phyloP scores from a whole-genome alignment of 2,113 vertebrate species.

The Tringa solitaria region DNA sequence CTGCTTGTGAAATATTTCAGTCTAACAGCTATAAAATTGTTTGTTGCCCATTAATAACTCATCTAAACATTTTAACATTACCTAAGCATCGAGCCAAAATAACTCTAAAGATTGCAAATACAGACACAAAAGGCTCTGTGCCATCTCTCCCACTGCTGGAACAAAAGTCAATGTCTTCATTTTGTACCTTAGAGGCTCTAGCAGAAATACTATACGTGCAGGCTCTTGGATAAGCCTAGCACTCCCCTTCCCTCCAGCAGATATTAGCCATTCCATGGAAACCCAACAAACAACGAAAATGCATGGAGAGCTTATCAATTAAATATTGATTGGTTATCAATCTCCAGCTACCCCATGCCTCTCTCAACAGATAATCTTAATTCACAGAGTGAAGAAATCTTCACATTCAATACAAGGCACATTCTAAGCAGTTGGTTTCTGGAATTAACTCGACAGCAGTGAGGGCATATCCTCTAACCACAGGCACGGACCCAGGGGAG shows the following conservation, averaged over 20 bases:
- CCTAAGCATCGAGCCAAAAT: not conserved
- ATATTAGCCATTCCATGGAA: not conserved
- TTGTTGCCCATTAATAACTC: slow-evolving; percentile 2
- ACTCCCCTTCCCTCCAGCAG: not conserved
- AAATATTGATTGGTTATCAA: not conserved
- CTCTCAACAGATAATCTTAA: not conserved
- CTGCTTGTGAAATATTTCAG: not conserved
- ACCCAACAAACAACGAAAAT: not conserved
- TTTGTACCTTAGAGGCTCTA: not conserved
- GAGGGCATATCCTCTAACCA: not conserved
- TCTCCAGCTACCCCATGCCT: not conserved
- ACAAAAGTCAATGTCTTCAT: not conserved
- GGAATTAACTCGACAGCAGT: not conserved
- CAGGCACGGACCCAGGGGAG: not conserved
- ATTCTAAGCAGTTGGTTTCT: not conserved
- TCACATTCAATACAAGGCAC: not conserved
- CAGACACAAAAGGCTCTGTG: slow-evolving; percentile 28
- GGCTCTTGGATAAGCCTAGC: not conserved
- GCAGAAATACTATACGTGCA: not conserved
- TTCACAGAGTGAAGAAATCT: not conserved
- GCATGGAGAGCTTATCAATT: not conserved
- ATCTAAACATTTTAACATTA: not conserved
- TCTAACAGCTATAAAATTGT: not conserved
- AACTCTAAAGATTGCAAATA: slow-evolving; percentile 2
- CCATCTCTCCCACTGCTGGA: not conserved